Evolutionary conservation across 2,888 invertebrate genomes (phyloP), one percentile per base, ranked within the genome.

Genomic region (Pemphredon lugubris): DNA sequence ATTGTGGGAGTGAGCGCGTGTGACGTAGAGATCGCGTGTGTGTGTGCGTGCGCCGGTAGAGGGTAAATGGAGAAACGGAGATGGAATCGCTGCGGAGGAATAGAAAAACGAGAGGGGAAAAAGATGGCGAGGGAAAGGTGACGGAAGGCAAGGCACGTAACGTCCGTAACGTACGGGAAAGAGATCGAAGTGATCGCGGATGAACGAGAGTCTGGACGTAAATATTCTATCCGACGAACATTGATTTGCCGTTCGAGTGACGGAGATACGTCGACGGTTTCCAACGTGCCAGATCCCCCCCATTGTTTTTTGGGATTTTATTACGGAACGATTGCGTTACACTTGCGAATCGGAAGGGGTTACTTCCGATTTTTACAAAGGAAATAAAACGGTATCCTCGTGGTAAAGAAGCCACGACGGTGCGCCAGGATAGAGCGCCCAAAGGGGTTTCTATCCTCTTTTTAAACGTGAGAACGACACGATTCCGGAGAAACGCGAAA

Each of bases 321-420:
- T n/a, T n/a, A n/a, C n/a, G n/a, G n/a, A n/a, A n/a, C n/a, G n/a
- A n/a, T n/a, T n/a, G 58, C 18, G 51, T 73, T 47, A 4, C 13
- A 42, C n/a, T 59, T 64, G 53, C 60, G 14, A 39, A 65, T 74
- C 55, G 70, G 73, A 67, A 67, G 7, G 75, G 48, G 26, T n/a
- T 50, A 51, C 60, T 75, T 70, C 59, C 72, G 42, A 72, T 51
- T 64, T 44, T 13, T 30, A 13, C 23, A 48, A 30, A 37, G 63
- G 61, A 72, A 74, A 79, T 64, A 67, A 54, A 75, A 73, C 34
- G 67, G 45, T 74, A 76, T 73, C 73, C 73, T 48, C 76, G 72
- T 73, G 79, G 73, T 63, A 69, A 71, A 50, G 79, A 80, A 79
- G 70, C 72, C 80, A 53, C 45, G 32, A 37, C 34, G 26, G 18